phyloP scores from a whole-genome alignment of 2,888 invertebrate species.

The Stictocephala bisonia region DNA sequence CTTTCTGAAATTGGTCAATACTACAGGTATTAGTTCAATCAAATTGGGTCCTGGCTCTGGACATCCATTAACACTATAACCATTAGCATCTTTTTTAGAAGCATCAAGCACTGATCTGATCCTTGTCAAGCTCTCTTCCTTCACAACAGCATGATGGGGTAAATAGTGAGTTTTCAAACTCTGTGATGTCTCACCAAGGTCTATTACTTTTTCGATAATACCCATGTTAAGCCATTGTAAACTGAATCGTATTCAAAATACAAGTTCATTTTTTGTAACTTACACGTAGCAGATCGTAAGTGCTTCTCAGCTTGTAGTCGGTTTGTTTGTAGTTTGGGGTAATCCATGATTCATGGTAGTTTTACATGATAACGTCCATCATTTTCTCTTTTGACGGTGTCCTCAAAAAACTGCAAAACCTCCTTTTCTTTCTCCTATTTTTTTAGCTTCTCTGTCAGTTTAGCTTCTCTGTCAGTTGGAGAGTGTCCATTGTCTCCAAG shows the following conservation, averaged over 20 bases:
- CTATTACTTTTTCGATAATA: neutral
- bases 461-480: too few relatives aligned
- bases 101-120: neutral
- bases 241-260: neutral
- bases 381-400: neutral
- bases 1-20: conserved; percentile 54
- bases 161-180: neutral
- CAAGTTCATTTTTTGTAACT: neutral
- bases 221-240: neutral
- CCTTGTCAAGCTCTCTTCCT: neutral
- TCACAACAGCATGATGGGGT: neutral
- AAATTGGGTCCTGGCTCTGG: conserved; percentile 56
- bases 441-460: neutral
- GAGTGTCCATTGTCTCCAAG: neutral
- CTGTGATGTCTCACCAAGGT: neutral
- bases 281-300: neutral
- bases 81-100: conserved; percentile 6
- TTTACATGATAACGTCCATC: neutral
- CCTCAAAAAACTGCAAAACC: neutral
- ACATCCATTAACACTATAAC: conserved; percentile 55
- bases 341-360: neutral
- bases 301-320: neutral
- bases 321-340: neutral
- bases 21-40: conserved; percentile 54
- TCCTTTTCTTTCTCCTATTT: neutral